Evolutionary conservation across 2,797 vertebrate species (phyloP).

Genomic region (Enteromius fasciolatus): DNA sequence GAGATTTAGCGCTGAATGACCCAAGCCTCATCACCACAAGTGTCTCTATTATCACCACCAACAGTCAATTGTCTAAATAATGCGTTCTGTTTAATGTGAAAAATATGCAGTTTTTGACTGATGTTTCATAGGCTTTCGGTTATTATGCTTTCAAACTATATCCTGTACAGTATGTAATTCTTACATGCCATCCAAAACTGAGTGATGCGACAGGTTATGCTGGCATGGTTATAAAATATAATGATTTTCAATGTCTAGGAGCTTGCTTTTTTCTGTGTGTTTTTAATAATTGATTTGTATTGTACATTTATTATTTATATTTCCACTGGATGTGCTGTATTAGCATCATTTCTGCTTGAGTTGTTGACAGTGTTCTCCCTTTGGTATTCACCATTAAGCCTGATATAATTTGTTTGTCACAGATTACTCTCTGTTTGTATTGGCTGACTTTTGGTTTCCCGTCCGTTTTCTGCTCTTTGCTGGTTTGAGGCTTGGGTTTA

Average conservation of each 20-base stretch:
- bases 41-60: not conserved
- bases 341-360: not conserved
- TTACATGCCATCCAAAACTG: not conserved
- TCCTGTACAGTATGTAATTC: not conserved
- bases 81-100: not conserved
- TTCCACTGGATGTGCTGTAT: not conserved
- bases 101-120: not conserved
- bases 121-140: not conserved
- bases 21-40: not conserved
- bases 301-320: not conserved
- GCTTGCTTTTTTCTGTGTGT: not conserved
- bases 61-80: not conserved
- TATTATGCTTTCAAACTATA: not conserved
- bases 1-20: not conserved
- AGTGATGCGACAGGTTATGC: not conserved
- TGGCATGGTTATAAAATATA: not conserved
- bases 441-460: slow-evolving; percentile 8
- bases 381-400: slow-evolving; percentile 30
- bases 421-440: slow-evolving; percentile 28
- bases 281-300: not conserved
- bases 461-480: not conserved
- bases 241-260: not conserved
- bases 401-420: slow-evolving; percentile 20
- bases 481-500: slow-evolving; percentile 14
- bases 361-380: not conserved